Evolutionary conservation across 2,888 invertebrate genomes (phyloP).

Genomic region (Cosmorhoe ocellata): DNA sequence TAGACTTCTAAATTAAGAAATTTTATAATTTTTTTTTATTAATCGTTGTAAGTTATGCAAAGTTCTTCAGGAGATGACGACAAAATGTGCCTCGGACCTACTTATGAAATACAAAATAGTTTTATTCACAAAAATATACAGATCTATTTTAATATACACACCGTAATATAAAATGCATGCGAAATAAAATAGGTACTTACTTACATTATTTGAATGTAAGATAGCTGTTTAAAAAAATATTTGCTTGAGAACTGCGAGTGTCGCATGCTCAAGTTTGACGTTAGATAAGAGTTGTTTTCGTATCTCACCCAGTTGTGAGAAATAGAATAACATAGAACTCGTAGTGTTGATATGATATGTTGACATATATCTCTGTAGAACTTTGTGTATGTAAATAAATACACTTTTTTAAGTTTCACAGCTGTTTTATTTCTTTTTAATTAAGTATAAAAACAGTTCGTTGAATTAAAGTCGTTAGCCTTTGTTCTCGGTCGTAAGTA

Average conservation of each 20-base stretch:
- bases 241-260: slow-evolving; percentile 21
- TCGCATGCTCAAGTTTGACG: slow-evolving; percentile 20
- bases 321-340: slow-evolving; percentile 5
- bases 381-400: slow-evolving; percentile 30
- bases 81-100: no score
- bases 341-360: neutral
- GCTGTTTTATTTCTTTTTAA: slow-evolving; percentile 8
- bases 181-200: neutral
- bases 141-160: no score
- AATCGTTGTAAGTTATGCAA: neutral
- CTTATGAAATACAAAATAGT: no score
- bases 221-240: neutral
- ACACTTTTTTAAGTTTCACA: slow-evolving; percentile 7
- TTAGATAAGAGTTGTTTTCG: slow-evolving; percentile 26
- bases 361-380: slow-evolving; percentile 21
- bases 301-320: slow-evolving; percentile 30
- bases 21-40: slow-evolving; percentile 9
- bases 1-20: neutral
- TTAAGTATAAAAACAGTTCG: no score
- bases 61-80: slow-evolving; percentile 15
- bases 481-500: no score
- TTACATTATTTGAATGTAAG: neutral
- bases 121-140: no score
- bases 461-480: no score
- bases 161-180: no score